Base-by-base conservation (phyloP, 2,888 invertebrate genomes). In the Allolobophora icterica region DNA sequence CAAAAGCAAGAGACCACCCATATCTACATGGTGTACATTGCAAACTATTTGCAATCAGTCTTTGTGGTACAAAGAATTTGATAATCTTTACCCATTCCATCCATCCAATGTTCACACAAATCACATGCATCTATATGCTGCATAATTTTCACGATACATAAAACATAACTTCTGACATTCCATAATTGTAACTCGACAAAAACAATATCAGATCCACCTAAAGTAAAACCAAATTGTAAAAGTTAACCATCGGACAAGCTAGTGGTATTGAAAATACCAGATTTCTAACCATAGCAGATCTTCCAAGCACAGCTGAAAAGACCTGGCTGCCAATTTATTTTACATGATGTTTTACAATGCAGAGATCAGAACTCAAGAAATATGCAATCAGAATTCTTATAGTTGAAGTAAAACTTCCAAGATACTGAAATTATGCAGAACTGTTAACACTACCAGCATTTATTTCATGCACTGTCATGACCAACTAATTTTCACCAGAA, bases 141-240 rank as follows among this genome's bases (percentile, higher is more conserved):
- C 91, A 33, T 91, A 42, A 42, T 90, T 83, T 90, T 92, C 34
- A 58, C 21, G 19, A 33, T 90, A 40, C 30, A 90, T 90, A 35
- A 42, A 30, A 38, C 84, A 38, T 35, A 90, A 58, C 91, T 91
- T 71, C 71, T 71, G n/a, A 71, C 71, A 71, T 71, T 30, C 71
- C 21, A 52, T 52, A 1, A 21, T 71, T 71, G 71, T 71, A 71
- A 71, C 52, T 17, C 3, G 6, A 52, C 45, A 52, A 52, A 21
- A 45, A 45, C 13, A 52, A 5, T 6, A 1, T 71, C n/a, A 71
- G 30, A 71, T 71, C 71, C 71, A 71, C 1, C 8, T n/a, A 71
- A 71, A 11, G 71, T 71, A 71, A 71, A 71, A 71, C 71, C 71
- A 71, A 1, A 71, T n/a, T 30, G 71, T 71, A 71, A 71, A 71